Conservation (phyloP, 2,888 invertebrate species). For the Cheilosia urbana region DNA sequence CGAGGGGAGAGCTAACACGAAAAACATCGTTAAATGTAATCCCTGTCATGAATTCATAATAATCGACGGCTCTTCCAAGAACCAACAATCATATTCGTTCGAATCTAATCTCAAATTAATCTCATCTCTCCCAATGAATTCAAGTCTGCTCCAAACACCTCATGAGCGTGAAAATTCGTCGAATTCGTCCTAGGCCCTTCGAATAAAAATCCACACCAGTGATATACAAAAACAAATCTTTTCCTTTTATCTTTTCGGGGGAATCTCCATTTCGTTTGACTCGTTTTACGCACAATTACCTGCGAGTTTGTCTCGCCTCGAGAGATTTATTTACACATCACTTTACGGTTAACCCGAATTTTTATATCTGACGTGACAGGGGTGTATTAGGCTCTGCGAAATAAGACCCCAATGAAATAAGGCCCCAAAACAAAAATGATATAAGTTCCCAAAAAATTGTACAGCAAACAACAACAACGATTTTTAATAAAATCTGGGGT, state of each 20-base stretch:
- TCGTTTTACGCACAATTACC: not conserved
- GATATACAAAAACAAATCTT: constrained; percentile 16
- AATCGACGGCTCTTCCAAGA: not conserved
- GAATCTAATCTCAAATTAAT: constrained; percentile 21
- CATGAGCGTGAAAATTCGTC: too few species aligned
- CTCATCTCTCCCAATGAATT: constrained; percentile 12
- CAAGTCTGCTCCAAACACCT: not conserved
- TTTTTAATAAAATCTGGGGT: too few species aligned
- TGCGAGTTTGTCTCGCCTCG: constrained; percentile 19
- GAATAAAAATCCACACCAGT: constrained; percentile 24
- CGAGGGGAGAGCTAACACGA: not conserved
- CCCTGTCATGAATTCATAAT: constrained; percentile 8
- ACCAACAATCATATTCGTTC: not conserved
- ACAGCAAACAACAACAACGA: too few species aligned
- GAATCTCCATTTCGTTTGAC: constrained; percentile 15
- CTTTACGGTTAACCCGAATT: not conserved
- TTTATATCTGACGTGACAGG: not conserved
- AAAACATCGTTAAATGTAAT: not conserved
- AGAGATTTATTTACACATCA: not conserved
- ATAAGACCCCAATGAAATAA: too few species aligned
- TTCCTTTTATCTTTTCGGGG: constrained; percentile 2
- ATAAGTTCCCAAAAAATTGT: too few species aligned
- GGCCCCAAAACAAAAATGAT: too few species aligned
- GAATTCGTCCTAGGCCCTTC: constrained; percentile 11
- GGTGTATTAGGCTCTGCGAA: too few species aligned